Base-by-base conservation (phyloP, 1,140 invertebrate genomes). In the Bombus cullumanus region DNA sequence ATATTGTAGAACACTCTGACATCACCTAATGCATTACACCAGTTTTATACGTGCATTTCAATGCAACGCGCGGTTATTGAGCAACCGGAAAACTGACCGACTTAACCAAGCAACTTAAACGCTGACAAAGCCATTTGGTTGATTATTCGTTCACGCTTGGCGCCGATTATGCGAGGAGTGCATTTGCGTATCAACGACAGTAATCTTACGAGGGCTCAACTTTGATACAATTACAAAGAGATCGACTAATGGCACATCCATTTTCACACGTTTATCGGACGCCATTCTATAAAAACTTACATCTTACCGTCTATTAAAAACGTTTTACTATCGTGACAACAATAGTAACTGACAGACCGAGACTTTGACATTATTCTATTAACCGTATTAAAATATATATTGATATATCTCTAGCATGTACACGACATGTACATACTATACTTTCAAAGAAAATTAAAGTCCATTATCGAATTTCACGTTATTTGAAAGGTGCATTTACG, bases 81-180 rank as follows among this genome's bases (percentile, higher is more conserved):
- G 83, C 79, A 88, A 89, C 79, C 83, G 71, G 79, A 76, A 88
- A 88, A 88, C 37, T 88, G 79, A 79, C 87, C 80, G 76, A 83
- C 87, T 88, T 88, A 53, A 47, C 66, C 31, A 69, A 78, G 69
- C 66, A 31, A 71, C 53, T 31, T 69, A 66, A 62, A 74, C 71
- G 71, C 71, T 86, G 84, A 83, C 83, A 83, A 86, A 79, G 75
- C 41, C 57, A 37, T 85, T 88, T 79, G 34, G 47, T 28, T 73
- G 53, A 86, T 88, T 89, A 79, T 87, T 69, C 53, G 78, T 53
- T 41, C 41, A 62, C n/a, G 64, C 31, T 59, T 53, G 43, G 53
- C 31, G 28, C 47, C 76, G 81, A 88, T 85, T 85, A 84, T 69
- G 81, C 77, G 77, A 87, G 22, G 53, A 77, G 59, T 79, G 86